Evolutionary conservation across 1,140 invertebrate species (phyloP).

Genomic region (Tetraneura akinire): DNA sequence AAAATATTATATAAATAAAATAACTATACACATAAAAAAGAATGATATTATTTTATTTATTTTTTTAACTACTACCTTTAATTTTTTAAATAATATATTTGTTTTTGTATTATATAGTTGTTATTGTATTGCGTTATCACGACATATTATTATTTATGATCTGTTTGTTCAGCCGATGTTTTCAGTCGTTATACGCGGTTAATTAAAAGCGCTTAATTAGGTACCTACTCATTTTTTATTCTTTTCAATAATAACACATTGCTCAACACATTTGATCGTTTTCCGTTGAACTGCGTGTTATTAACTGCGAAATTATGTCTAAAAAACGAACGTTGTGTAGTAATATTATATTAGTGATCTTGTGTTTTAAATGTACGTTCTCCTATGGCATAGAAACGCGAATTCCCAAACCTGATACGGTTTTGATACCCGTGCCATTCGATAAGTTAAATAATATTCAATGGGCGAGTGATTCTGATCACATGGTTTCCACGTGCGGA

Average conservation of each 20-base stretch:
- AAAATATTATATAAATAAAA: too few relatives aligned
- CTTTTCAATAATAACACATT: background rate
- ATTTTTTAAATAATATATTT: too few relatives aligned
- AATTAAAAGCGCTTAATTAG: too few relatives aligned
- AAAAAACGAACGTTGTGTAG: background rate
- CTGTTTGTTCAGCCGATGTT: too few relatives aligned
- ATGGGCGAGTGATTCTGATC: background rate
- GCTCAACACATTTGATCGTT: background rate
- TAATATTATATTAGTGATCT: background rate
- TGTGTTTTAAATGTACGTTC: background rate
- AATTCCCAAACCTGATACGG: background rate
- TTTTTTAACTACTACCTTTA: too few relatives aligned
- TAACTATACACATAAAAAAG: too few relatives aligned
- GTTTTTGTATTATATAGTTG: too few relatives aligned
- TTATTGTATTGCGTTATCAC: too few relatives aligned
- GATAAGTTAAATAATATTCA: background rate
- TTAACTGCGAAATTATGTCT: background rate
- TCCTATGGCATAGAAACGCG: background rate
- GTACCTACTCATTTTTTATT: too few relatives aligned
- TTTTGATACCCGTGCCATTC: background rate
- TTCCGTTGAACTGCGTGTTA: background rate
- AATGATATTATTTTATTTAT: too few relatives aligned
- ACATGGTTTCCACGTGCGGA: background rate
- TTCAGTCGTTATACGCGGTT: too few relatives aligned
- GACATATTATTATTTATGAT: too few relatives aligned